phyloP scores from a whole-genome alignment of 2,888 invertebrate species.

The Andricus curvator region DNA sequence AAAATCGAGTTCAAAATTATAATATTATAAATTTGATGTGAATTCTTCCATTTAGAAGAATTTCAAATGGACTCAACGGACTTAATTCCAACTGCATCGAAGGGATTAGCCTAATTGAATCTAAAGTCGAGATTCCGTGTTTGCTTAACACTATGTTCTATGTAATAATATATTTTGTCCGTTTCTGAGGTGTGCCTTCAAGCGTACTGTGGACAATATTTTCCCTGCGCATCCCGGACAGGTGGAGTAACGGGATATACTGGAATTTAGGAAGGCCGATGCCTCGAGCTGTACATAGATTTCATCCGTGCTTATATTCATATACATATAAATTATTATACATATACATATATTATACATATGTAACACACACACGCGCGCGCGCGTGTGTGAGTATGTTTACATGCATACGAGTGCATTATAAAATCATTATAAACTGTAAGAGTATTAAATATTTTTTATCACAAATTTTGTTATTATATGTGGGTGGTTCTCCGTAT shows the following conservation, averaged over 20 bases:
- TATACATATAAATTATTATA: constrained; percentile 7
- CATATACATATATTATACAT: no score
- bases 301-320: constrained; percentile 16
- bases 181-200: not conserved
- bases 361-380: no score
- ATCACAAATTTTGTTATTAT: no score
- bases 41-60: not conserved
- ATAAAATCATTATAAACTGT: no score
- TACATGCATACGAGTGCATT: no score
- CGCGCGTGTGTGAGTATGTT: no score
- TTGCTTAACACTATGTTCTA: not conserved
- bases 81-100: not conserved
- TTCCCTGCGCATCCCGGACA: constrained; percentile 19
- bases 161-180: constrained; percentile 22
- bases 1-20: no score
- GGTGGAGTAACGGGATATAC: constrained; percentile 52
- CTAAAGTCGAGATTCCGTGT: constrained; percentile 3
- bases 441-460: no score
- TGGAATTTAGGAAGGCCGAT: constrained; percentile 57
- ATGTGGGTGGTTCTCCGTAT: no score
- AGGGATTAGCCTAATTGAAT: constrained; percentile 22
- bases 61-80: not conserved
- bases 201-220: constrained; percentile 1
- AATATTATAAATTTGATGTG: no score
- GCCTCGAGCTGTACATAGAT: constrained; percentile 22